Percentiles rank a stretch among this genome's conserved stretches.
These are phyloP conservation scores for Vultur gryphus DNA, from an alignment of 2,797 vertebrate species.

Conservation along the genomic window DNA sequence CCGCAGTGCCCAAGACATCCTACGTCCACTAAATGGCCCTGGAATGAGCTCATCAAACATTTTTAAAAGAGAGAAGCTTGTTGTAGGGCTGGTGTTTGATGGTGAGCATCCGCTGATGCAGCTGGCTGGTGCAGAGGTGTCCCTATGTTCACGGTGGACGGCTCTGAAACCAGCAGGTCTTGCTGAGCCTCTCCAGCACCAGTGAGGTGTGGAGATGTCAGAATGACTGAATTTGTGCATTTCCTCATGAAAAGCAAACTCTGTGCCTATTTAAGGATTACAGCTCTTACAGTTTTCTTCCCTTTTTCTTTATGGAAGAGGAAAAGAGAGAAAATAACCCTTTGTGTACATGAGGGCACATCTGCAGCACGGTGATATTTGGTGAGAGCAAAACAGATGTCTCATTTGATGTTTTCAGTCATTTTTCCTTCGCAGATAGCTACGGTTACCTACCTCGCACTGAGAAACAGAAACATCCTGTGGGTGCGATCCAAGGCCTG, in stretches of 20 bases:
- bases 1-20: not conserved
- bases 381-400: not conserved
- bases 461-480: not conserved
- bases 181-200: not conserved
- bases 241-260: conserved; percentile 1
- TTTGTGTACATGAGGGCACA: not conserved
- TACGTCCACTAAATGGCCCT: not conserved
- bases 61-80: not conserved
- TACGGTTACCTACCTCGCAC: not conserved
- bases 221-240: not conserved
- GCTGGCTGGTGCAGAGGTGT: no score
- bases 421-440: not conserved
- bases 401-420: not conserved
- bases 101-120: not conserved
- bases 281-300: not conserved
- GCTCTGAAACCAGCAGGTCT: not conserved
- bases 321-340: not conserved
- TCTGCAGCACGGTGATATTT: not conserved
- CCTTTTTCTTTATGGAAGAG: not conserved
- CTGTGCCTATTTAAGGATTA: not conserved
- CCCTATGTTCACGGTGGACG: rapidly evolving
- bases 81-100: not conserved
- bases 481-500: not conserved
- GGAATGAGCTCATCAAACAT: not conserved
- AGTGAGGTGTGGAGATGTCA: not conserved